Evolutionary conservation across 2,797 vertebrate species (phyloP).

Genomic region (Lycodopsis pacificus): DNA sequence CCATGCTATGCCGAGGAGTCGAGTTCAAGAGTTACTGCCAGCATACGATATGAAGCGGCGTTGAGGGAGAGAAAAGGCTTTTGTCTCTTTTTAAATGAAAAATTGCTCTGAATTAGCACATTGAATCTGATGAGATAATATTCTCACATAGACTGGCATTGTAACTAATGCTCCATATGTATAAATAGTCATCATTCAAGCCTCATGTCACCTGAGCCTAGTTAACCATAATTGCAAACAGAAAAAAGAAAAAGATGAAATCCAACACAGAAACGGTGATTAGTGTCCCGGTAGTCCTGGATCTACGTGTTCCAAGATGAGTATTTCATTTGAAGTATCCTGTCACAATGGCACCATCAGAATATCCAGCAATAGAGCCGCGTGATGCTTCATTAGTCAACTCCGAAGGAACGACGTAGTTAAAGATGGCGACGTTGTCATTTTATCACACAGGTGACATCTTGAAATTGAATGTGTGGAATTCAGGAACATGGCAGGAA

Average conservation of each 20-base stretch:
- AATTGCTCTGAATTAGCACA: neutral
- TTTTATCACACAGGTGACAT: neutral
- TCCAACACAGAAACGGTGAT: conserved; percentile 6
- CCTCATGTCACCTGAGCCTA: conserved; percentile 33
- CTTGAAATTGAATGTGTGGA: neutral
- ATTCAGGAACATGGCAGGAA: neutral
- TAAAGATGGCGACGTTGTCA: neutral
- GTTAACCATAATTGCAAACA: conserved; percentile 33
- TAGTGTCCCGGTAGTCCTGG: conserved; percentile 19
- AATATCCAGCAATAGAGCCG: neutral
- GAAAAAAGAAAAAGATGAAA: neutral
- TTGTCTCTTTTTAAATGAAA: neutral
- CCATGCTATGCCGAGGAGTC: conserved; percentile 16
- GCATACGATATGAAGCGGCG: neutral
- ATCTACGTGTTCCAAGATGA: conserved; percentile 11
- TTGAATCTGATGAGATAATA: conserved; percentile 1
- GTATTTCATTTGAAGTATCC: conserved; percentile 10
- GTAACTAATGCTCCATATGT: neutral
- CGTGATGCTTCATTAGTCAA: conserved; percentile 9
- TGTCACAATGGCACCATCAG: neutral
- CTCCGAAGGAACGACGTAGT: neutral
- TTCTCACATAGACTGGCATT: neutral
- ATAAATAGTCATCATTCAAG: conserved; percentile 40
- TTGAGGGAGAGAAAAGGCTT: neutral
- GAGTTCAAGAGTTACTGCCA: conserved; percentile 9